Base-by-base conservation (phyloP, 64 coral and sea anemone genomes). In the Porites australiensis region DNA sequence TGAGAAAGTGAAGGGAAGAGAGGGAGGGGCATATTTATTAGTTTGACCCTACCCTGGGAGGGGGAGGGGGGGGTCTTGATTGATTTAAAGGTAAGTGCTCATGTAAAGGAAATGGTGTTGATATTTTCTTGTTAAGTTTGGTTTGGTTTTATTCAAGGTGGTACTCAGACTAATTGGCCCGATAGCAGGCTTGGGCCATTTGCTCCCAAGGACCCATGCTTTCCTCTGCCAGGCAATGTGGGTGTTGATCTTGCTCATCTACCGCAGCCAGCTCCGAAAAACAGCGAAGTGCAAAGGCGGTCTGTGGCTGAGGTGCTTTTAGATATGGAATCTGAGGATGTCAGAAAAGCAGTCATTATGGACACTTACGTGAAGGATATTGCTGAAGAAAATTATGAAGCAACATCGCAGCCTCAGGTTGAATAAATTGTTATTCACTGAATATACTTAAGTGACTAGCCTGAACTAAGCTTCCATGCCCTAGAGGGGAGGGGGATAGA, bases 161-260 rank as follows among this genome's bases (percentile, higher is more conserved):
- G 53, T 81, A 4, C 27, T 13, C 58, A 81, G 45, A 48, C 71
- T 66, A 83, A 88, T 37, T 97, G 92, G 92, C 77, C 92, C 37
- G 95, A 97, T 14, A 82, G 44, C 21, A 94, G 89, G 71, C 94
- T 99, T 73, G 98, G 98, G 6, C 98, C 98, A 4, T 99, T 99
- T 89, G 92, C 92, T 75, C 75, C 91, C 20, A 96, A 91, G 58
- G 94, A 99, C 62, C 98, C 98, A 46, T 91, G 89, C 6, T 99
- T 96, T 80, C 98, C 98, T 27, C 73, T 99, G 18, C 98, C 98
- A 77, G 98, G 98, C 37, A 96, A 99, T 89, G 79, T 99, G 72
- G 94, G 94, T 59, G 8, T 96, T n/a, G 87, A 93, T 20, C 76
- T 92, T 48, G 53, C 47, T 5, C 77, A 79, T 14, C 60, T 52